Evolutionary conservation across 2,797 vertebrate genomes (phyloP).

Genomic region (Gorsachius magnificus): DNA sequence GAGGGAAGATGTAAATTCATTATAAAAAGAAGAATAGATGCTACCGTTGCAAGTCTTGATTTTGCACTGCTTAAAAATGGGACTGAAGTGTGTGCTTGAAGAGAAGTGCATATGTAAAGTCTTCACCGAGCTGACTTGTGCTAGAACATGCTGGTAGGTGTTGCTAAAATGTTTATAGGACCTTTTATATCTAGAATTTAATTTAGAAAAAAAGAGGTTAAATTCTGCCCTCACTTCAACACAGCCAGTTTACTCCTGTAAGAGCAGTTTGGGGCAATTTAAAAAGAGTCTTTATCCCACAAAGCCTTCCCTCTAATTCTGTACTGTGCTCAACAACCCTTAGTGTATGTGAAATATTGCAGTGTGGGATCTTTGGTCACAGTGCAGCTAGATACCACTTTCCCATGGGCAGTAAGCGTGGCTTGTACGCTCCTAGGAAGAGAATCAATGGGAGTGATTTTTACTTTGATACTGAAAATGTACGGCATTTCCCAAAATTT

Average conservation of each 20-base stretch:
- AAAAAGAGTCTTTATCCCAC: neutral
- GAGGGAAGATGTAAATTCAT: neutral
- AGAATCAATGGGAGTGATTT: neutral
- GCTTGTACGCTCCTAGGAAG: neutral
- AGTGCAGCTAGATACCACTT: neutral
- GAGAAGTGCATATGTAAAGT: neutral
- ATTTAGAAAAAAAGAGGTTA: neutral
- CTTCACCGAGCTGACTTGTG: neutral
- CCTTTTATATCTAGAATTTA: neutral
- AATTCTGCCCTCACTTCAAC: neutral
- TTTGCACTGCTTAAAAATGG: neutral
- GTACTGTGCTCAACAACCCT: neutral
- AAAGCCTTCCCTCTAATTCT: slow-evolving; percentile 6
- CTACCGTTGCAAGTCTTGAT: neutral
- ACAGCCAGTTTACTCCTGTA: neutral
- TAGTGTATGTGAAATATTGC: neutral
- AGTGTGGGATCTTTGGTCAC: slow-evolving; percentile 8
- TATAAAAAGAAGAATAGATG: neutral
- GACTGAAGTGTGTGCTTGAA: neutral
- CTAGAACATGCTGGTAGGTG: neutral
- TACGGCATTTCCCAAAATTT: neutral
- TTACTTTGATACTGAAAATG: neutral
- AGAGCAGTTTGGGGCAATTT: neutral
- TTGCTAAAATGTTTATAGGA: neutral
- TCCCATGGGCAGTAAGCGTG: neutral